A percentile compares a stretch with the other conserved stretches of the same genome.
phyloP scores from a whole-genome alignment of 2,113 vertebrate genomes.

The Dicerorhinus sumatrensis region DNA sequence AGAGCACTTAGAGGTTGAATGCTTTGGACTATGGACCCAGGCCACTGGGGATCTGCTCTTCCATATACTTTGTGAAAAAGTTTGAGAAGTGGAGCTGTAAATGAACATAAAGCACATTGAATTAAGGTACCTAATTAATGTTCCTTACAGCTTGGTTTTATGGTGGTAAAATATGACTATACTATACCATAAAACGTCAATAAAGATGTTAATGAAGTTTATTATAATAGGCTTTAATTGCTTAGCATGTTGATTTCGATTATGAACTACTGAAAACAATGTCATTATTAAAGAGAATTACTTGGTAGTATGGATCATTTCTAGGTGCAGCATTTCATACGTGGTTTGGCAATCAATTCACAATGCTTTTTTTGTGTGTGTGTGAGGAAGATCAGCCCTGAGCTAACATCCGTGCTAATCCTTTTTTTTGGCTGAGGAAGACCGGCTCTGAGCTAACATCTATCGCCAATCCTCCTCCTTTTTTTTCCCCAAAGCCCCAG shows the following conservation, averaged over 20 bases:
- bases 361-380: neutral
- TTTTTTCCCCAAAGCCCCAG: too few species aligned
- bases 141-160: conserved; percentile 33
- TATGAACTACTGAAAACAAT: conserved; percentile 38
- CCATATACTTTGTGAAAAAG: neutral
- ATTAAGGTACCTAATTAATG: conserved; percentile 2
- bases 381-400: too few species aligned
- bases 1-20: neutral
- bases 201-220: neutral
- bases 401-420: too few species aligned
- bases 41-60: neutral
- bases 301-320: conserved; percentile 6
- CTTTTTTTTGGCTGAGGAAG: too few species aligned
- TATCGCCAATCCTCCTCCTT: too few species aligned
- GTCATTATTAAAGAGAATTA: neutral
- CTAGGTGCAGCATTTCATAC: conserved; percentile 13
- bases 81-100: conserved; percentile 35
- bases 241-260: conserved; percentile 35
- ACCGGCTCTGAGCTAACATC: too few species aligned
- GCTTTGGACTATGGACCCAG: neutral
- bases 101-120: conserved; percentile 29
- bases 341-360: conserved; percentile 2
- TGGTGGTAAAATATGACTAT: neutral
- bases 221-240: conserved; percentile 29
- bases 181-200: neutral